A percentile compares a stretch with the other conserved stretches of the same genome.
Evolutionary conservation across 2,113 vertebrate genomes (phyloP).

Genomic region (Semicossyphus pulcher): DNA sequence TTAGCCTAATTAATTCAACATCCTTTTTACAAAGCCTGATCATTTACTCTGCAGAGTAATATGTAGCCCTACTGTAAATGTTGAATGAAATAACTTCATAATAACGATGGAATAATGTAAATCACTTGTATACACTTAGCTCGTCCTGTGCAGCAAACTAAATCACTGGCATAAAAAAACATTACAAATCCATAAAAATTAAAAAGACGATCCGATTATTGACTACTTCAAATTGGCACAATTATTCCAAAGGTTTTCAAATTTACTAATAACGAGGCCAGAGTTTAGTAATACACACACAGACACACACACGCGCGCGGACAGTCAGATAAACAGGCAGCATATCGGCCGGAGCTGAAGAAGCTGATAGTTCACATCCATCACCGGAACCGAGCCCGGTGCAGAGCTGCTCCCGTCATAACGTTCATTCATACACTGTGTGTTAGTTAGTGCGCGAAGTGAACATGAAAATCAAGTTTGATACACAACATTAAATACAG

Average conservation of each 20-base stretch:
- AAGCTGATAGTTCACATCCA: constrained; percentile 49
- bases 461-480: no score
- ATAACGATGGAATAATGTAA: no score
- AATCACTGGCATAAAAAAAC: background rate
- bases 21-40: no score
- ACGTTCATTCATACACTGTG: constrained; percentile 54
- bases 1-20: no score
- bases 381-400: constrained; percentile 42
- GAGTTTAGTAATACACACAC: no score
- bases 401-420: constrained; percentile 22
- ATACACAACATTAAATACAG: no score
- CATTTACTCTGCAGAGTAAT: no score
- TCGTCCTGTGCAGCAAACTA: no score
- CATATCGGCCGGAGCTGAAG: constrained; percentile 20
- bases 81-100: no score
- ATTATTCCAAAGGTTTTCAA: background rate
- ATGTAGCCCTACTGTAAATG: no score
- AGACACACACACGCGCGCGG: constrained; percentile 16
- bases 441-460: constrained; percentile 59
- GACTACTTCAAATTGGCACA: background rate
- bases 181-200: no score
- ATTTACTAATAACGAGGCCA: background rate
- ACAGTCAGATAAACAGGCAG: background rate
- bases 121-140: no score
- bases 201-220: background rate